Evolutionary conservation across 2,113 vertebrate species (phyloP), one percentile per base, ranked within the genome.

Genomic region (Petrocephalus zakoni): DNA sequence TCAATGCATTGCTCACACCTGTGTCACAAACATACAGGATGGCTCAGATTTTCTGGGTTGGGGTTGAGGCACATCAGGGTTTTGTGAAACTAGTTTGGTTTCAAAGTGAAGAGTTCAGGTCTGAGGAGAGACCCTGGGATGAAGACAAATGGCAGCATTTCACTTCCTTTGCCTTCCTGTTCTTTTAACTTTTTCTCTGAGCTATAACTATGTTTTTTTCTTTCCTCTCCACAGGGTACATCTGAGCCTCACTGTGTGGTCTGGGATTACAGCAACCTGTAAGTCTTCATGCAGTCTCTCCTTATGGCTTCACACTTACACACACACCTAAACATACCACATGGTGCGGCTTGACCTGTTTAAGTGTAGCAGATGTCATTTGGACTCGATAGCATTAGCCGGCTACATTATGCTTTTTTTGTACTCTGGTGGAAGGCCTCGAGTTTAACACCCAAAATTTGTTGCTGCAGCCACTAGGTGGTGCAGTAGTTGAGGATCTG

Each of bases 211-310:
- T 89, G 21, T 64, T 64, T 29, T 89, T 88, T 90, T 91, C 34
- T n/a, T n/a, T 5, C 58, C 88, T 86, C 37, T 72, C 88, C 92
- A 81, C 83, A 99, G 98, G 98, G 98, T 91, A 99, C 98, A 49
- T 97, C 97, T 2, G 97, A 98, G 91, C 96, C 98, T 72, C 98
- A 97, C 90, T 99, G 98, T 1, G 97, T 98, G 91, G 97, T 97
- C 93, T 99, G 98, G 98, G 97, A 99, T 94, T 97, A 98, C 92
- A 94, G 96, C 56, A 97, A 96, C 96, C 95, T 91, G 98, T 99
- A 95, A 98, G 98, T 97, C 91, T 89, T 25, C 46, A 85, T 64
- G 15, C 87, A 42, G 21, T 29, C 61, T 37, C 55, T 68, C 85
- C 37, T 82, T 7, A 29, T 49, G 56, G 7, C 21, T 81, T 51